These are phyloP conservation scores for Drosophila ironensis DNA, from an alignment of 1,140 invertebrate species.

Conservation along the genomic window DNA sequence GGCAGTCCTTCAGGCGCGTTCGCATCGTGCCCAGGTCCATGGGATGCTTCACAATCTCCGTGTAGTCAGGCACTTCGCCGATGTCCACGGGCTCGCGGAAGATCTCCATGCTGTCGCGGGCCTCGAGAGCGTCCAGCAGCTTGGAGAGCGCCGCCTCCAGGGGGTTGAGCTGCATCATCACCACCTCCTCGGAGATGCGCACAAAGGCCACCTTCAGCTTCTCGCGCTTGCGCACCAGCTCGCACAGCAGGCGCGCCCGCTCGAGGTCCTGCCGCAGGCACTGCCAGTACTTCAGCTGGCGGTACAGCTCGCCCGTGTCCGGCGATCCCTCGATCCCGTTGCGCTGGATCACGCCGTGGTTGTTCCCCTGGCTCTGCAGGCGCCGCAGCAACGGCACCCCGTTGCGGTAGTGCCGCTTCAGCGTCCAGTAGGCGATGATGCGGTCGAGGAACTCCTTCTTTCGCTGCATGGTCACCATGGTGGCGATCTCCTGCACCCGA, in stretches of 20 bases:
- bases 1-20: constrained; percentile 88
- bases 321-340: constrained; percentile 83
- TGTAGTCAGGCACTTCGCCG: constrained; percentile 95
- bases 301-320: constrained; percentile 88
- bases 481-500: constrained; percentile 92
- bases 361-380: constrained; percentile 88
- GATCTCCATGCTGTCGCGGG: constrained; percentile 92
- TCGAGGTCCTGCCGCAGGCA: constrained; percentile 97
- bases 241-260: constrained; percentile 94
- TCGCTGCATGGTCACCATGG: constrained; percentile 86
- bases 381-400: constrained; percentile 96
- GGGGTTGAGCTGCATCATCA: constrained; percentile 91
- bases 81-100: constrained; percentile 96
- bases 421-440: constrained; percentile 95
- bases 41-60: constrained; percentile 94
- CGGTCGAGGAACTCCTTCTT: constrained; percentile 94
- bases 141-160: constrained; percentile 89
- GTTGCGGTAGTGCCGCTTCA: constrained; percentile 97
- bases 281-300: constrained; percentile 97
- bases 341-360: constrained; percentile 82
- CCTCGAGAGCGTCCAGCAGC: constrained; percentile 89
- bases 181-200: constrained; percentile 90
- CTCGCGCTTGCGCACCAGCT: constrained; percentile 96
- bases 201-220: constrained; percentile 95
- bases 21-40: constrained; percentile 98